Evolutionary conservation across 2,797 vertebrate species (phyloP).

Genomic region (Cephalopachus bancanus): DNA sequence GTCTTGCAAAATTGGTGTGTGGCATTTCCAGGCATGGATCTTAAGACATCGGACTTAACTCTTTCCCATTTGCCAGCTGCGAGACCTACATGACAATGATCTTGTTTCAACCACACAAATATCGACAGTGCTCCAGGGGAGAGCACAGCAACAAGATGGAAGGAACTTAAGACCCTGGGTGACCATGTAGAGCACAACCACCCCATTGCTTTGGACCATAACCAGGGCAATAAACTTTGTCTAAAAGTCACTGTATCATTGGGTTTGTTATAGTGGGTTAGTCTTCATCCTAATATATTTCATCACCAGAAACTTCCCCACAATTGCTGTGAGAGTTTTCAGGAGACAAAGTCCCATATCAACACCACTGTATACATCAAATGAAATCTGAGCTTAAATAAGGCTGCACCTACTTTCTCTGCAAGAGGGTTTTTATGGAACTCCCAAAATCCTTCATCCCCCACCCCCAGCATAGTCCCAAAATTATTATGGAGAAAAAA

Average conservation of each 20-base stretch:
- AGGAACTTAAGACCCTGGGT: background rate
- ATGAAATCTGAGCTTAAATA: background rate
- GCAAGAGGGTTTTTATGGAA: background rate
- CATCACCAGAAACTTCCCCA: background rate
- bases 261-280: background rate
- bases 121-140: background rate
- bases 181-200: background rate
- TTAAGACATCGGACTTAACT: background rate
- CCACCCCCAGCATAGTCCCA: background rate
- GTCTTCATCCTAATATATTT: background rate
- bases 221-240: background rate
- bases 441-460: background rate
- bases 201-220: background rate
- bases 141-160: background rate
- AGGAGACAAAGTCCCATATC: background rate
- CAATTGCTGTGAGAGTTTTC: background rate
- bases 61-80: background rate
- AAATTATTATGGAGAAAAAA: background rate
- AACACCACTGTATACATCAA: background rate
- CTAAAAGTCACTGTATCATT: background rate
- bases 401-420: background rate
- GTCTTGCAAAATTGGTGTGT: background rate
- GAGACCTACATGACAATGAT: background rate
- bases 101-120: background rate
- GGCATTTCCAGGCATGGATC: background rate